Conservation (phyloP, 2,888 invertebrate species). For the Agrenia bidenticulata region DNA sequence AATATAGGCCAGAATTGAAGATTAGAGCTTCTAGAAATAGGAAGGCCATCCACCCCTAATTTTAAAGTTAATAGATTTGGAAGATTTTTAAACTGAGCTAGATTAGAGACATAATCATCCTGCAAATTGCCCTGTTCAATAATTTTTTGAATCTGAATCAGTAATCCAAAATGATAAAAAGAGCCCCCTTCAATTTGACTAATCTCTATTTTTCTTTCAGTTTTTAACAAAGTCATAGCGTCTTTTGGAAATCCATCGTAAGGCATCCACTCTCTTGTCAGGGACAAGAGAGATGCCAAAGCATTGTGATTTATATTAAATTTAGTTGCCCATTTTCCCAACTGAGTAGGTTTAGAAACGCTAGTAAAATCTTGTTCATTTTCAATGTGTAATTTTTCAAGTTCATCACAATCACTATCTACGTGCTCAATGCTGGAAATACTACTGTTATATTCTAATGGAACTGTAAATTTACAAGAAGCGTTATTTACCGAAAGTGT, state of each 20-base stretch:
- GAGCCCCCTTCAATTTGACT: neutral
- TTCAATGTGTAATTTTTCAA: too few relatives aligned
- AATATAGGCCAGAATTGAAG: slow-evolving; percentile 11
- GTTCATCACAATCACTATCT: too few relatives aligned
- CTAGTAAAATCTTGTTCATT: too few relatives aligned
- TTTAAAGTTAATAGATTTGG: neutral
- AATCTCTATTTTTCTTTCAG: neutral
- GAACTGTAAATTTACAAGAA: too few relatives aligned
- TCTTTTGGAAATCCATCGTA: neutral
- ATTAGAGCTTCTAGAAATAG: slow-evolving; percentile 5
- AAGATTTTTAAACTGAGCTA: neutral
- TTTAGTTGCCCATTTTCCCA: neutral
- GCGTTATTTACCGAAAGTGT: too few relatives aligned
- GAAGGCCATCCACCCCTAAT: slow-evolving; percentile 1
- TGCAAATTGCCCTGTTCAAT: neutral
- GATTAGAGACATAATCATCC: neutral
- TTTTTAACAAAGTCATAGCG: slow-evolving; percentile 4
- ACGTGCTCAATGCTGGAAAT: too few relatives aligned
- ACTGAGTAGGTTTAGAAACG: neutral
- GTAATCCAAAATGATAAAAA: slow-evolving; percentile 14
- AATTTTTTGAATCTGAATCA: neutral
- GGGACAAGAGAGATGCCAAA: neutral
- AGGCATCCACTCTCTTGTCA: neutral
- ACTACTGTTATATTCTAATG: too few relatives aligned
- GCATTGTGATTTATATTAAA: slow-evolving; percentile 1